Conservation (phyloP, 2,113 vertebrate species). For the Scomber japonicus region DNA sequence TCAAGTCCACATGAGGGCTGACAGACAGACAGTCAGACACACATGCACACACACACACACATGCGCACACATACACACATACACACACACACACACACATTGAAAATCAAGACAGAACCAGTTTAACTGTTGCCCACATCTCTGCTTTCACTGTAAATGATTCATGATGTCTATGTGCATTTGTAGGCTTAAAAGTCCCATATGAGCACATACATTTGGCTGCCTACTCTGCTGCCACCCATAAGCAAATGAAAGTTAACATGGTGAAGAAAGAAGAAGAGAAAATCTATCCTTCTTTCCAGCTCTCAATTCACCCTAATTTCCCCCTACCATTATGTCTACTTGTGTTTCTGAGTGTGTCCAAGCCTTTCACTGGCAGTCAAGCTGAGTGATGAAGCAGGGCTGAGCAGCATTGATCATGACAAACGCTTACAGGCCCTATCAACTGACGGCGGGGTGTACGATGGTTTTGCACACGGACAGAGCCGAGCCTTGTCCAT, state of each 20-base stretch:
- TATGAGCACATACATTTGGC: slow-evolving; percentile 65
- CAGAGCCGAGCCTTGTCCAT: slow-evolving; percentile 59
- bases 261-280: slow-evolving; percentile 40
- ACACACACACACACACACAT: slow-evolving; percentile 9
- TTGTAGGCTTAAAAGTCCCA: slow-evolving; percentile 62
- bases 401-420: slow-evolving; percentile 71
- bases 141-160: slow-evolving; percentile 81
- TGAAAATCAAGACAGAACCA: slow-evolving; percentile 54
- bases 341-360: slow-evolving; percentile 70
- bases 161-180: slow-evolving; percentile 79
- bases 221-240: slow-evolving; percentile 67
- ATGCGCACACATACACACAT: slow-evolving; percentile 10
- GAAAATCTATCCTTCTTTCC: slow-evolving; percentile 69
- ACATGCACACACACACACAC: slow-evolving; percentile 8
- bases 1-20: slow-evolving; percentile 79
- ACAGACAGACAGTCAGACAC: slow-evolving; percentile 40
- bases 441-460: slow-evolving; percentile 53
- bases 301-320: slow-evolving; percentile 59
- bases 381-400: slow-evolving; percentile 71
- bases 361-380: slow-evolving; percentile 70
- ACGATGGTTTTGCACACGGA: slow-evolving; percentile 45
- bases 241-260: slow-evolving; percentile 72
- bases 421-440: slow-evolving; percentile 59
- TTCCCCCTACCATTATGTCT: slow-evolving; percentile 69
- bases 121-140: slow-evolving; percentile 77